These are phyloP conservation scores for Platypus cylindrus DNA, from an alignment of 2,888 invertebrate genomes.

Conservation along the genomic window DNA sequence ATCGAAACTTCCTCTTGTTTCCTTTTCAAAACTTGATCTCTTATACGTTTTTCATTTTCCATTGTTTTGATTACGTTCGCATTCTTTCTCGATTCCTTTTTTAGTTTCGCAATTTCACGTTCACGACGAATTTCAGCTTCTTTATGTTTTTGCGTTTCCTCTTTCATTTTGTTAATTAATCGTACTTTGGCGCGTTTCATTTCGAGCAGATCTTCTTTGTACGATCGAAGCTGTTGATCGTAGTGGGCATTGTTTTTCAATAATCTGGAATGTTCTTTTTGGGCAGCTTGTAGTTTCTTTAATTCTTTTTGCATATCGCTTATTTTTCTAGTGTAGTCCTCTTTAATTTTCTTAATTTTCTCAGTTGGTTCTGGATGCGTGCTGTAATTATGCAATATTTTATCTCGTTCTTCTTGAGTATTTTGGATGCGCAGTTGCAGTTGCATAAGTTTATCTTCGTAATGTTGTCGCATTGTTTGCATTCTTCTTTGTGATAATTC, in stretches of 20 bases:
- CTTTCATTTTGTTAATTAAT: conserved; percentile 85
- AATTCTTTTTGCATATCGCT: conserved; percentile 74
- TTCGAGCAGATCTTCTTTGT: conserved; percentile 62
- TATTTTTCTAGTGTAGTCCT: conserved; percentile 82
- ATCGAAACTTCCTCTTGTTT: conserved; percentile 85
- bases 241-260: conserved; percentile 67
- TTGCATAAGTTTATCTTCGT: conserved; percentile 80
- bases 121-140: conserved; percentile 66
- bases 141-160: conserved; percentile 76
- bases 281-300: conserved; percentile 71
- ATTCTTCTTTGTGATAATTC: conserved; percentile 80
- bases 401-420: conserved; percentile 84
- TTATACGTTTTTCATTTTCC: conserved; percentile 78
- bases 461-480: conserved; percentile 75
- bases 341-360: conserved; percentile 66
- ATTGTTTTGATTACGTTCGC: conserved; percentile 77
- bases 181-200: conserved; percentile 78
- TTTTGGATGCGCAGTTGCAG: conserved; percentile 73
- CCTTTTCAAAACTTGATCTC: conserved; percentile 72
- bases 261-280: conserved; percentile 78
- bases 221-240: conserved; percentile 58
- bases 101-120: conserved; percentile 80
- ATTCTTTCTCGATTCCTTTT: conserved; percentile 78
- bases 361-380: conserved; percentile 47
- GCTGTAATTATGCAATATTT: conserved; percentile 51